Evolutionary conservation across 37 sponge, comb jelly and placozoan species (phyloP), one percentile per base, ranked within the genome.

Genomic region (Ephydatia muelleri): DNA sequence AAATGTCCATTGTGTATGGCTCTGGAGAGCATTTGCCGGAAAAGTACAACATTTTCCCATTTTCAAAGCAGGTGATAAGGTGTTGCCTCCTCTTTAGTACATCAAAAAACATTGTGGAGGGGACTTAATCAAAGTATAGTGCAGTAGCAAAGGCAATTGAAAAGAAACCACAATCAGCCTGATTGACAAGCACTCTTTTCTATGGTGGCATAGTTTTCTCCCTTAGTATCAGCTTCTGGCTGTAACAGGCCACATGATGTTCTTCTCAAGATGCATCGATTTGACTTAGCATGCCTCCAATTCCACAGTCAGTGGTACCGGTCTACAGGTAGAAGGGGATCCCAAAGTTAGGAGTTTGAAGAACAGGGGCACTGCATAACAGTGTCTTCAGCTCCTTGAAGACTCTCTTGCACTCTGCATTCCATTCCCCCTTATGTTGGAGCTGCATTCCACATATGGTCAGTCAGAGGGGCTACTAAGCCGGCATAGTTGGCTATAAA

Each of bases 171-270:
- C n/a, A n/a, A n/a, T n/a, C n/a, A n/a, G n/a, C 30, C 49, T 49
- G 25, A 89, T 76, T 68, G 89, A 86, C 27, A 92, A 57, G 75
- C 79, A 81, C 49, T 92, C 89, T 65, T 88, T 67, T 88, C 86
- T 1, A 83, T 65, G 6, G 85, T 81, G 36, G 89, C 84, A n/a
- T 88, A 84, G 9, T 48, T 68, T 22, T 57, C 79, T 75, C 87
- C 38, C 82, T 39, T 68, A 65, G 77, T 9, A 83, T 69, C 28
- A 86, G 49, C 49, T 86, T 83, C 39, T 80, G 71, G 57, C 87
- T 83, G n/a, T 71, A 81, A 48, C 80, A 90, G 27, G 84, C 83
- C n/a, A 91, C 30, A 3, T 80, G 87, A 31, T 86, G 91, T 3
- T 86, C 87, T 6, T 79, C 30, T 11, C 80, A 83, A 31, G 79